Percentiles rank a stretch among this genome's conserved stretches.
phyloP scores from a whole-genome alignment of 2,797 vertebrate genomes.

The Gymnoscopelus braueri region DNA sequence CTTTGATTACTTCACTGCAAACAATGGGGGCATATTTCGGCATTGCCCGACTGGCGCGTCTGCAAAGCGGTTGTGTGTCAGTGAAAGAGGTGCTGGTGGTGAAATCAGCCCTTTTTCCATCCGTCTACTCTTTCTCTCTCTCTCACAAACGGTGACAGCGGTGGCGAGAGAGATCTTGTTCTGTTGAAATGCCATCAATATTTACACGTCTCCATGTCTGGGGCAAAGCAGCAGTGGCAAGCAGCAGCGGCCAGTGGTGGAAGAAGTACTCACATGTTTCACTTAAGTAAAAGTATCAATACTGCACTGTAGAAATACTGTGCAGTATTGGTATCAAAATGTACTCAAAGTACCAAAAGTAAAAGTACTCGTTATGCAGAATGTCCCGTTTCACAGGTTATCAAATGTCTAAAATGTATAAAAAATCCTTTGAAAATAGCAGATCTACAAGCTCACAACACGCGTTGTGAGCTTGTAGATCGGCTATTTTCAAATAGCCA shows the following conservation, averaged over 20 bases:
- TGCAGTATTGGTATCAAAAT: too few relatives aligned
- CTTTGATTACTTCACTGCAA: conserved; percentile 43
- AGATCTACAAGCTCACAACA: too few relatives aligned
- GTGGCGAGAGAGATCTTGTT: conserved; percentile 81
- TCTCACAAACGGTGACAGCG: conserved; percentile 71
- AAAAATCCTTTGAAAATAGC: too few relatives aligned
- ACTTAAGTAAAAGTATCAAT: too few relatives aligned
- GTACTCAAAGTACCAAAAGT: too few relatives aligned
- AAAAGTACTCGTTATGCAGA: too few relatives aligned
- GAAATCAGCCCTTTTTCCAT: conserved; percentile 78
- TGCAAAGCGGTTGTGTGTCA: conserved; percentile 70
- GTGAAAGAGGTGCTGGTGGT: conserved; percentile 68
- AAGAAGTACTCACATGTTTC: too few relatives aligned
- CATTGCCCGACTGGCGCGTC: conserved; percentile 34
- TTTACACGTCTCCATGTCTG: conserved; percentile 77
- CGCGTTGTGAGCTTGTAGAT: too few relatives aligned
- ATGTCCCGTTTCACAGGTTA: too few relatives aligned
- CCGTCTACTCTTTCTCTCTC: conserved; percentile 72
- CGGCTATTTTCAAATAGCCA: too few relatives aligned
- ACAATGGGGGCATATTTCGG: conserved; percentile 39
- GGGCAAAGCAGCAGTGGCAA: conserved; percentile 29
- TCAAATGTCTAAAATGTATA: too few relatives aligned
- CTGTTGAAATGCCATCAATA: conserved; percentile 80
- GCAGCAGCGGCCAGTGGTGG: neutral
- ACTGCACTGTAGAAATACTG: too few relatives aligned